Conservation (phyloP, 2,797 vertebrate genomes). For the Eulemur rubriventer region DNA sequence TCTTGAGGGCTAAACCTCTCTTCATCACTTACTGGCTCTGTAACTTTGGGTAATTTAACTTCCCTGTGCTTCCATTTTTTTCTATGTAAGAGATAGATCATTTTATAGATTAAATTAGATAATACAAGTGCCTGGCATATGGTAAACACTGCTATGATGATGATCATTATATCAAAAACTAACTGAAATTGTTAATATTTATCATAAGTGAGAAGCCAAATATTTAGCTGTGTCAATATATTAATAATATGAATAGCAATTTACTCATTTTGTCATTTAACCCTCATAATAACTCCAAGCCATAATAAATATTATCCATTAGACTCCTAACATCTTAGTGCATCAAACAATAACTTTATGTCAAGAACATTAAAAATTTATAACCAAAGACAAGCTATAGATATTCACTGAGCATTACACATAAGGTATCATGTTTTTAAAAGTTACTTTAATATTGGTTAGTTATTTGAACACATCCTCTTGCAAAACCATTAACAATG, state of each 20-base stretch:
- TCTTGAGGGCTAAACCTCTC: neutral
- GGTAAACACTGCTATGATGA: neutral
- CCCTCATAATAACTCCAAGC: neutral
- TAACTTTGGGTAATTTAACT: neutral
- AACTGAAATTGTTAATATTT: neutral
- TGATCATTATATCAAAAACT: neutral
- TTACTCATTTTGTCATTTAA: neutral
- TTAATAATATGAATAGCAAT: neutral
- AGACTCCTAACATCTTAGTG: neutral
- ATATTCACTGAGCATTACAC: neutral
- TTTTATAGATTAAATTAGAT: constrained; percentile 24
- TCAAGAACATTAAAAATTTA: neutral
- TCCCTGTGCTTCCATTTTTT: neutral
- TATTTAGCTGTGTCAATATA: neutral
- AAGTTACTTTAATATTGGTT: neutral
- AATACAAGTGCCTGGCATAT: neutral
- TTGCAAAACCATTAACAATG: neutral
- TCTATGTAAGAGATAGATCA: neutral
- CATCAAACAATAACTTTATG: neutral
- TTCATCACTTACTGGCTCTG: neutral
- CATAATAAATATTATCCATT: neutral
- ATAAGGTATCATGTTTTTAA: neutral
- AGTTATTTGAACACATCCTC: neutral
- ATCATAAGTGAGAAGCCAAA: neutral
- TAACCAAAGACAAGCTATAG: neutral